Evolutionary conservation across 2,888 invertebrate genomes (phyloP).

Genomic region (Pinctada fucata): DNA sequence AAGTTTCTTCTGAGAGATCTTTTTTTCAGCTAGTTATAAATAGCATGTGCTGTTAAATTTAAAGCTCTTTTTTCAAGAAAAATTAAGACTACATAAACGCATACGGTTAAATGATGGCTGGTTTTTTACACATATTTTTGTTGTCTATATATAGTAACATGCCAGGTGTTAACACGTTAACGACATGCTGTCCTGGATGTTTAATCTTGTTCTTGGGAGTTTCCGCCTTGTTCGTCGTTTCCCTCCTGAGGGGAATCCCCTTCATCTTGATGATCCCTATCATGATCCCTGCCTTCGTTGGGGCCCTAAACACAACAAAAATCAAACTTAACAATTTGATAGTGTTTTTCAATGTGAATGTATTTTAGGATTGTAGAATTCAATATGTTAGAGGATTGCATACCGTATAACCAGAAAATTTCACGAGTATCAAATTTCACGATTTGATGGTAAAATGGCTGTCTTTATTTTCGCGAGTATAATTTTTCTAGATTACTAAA

Average conservation of each 20-base stretch:
- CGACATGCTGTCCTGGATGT: conserved; percentile 1
- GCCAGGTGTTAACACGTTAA: conserved; percentile 7
- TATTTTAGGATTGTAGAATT: not conserved
- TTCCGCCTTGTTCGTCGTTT: conserved; percentile 15
- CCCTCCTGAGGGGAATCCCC: conserved; percentile 8
- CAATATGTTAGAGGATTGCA: conserved; percentile 12
- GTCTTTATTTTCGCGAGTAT: too few species aligned
- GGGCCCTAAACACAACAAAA: not conserved
- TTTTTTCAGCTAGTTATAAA: not conserved
- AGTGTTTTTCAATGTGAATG: not conserved
- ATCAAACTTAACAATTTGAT: not conserved
- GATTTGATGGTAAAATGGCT: too few species aligned
- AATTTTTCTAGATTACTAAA: too few species aligned
- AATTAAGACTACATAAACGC: conserved; percentile 30
- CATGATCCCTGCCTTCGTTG: conserved; percentile 5
- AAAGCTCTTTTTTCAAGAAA: conserved; percentile 26
- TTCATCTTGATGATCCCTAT: conserved; percentile 5
- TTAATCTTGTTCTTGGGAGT: conserved; percentile 22
- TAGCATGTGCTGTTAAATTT: conserved; percentile 30
- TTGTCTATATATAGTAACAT: conserved; percentile 5
- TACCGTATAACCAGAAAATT: too few species aligned
- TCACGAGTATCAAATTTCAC: too few species aligned
- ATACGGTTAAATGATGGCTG: conserved; percentile 23
- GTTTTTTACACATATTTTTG: conserved; percentile 12
- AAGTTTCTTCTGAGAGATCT: too few species aligned